These are phyloP conservation scores for Lithophane leautieri DNA, from an alignment of 2,888 invertebrate genomes.

Conservation along the genomic window DNA sequence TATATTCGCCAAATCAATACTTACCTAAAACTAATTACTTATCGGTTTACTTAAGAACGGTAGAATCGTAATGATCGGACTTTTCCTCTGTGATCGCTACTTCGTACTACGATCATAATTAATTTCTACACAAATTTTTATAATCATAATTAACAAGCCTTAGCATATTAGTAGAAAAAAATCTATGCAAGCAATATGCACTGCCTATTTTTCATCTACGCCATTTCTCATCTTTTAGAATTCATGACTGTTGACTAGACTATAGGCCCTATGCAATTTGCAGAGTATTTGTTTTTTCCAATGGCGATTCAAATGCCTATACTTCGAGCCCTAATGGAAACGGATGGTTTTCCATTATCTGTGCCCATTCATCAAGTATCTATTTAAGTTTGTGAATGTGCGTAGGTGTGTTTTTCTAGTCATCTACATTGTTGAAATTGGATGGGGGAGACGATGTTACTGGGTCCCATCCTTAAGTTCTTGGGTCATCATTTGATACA, in stretches of 20 bases:
- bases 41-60: background rate
- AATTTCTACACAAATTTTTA: background rate
- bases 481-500: background rate
- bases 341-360: conserved; percentile 49
- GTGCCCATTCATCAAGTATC: conserved; percentile 34
- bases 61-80: background rate
- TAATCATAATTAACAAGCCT: background rate
- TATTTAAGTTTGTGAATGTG: conserved; percentile 21
- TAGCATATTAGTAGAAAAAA: background rate
- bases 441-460: background rate
- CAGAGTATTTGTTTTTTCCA: background rate
- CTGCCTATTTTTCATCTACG: no score
- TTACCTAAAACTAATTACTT: no score
- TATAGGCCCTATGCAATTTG: background rate
- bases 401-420: conserved; percentile 6
- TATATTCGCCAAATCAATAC: background rate
- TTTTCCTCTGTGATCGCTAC: background rate
- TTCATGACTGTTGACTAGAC: background rate
- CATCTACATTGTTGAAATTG: background rate
- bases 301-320: conserved; percentile 18
- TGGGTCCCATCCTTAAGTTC: background rate
- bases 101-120: background rate
- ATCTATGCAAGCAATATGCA: background rate
- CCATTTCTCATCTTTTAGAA: background rate
- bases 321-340: conserved; percentile 44